Evolutionary conservation across 2,797 vertebrate genomes (phyloP), one percentile per base, ranked within the genome.

Genomic region (Hydrolagus colliei): DNA sequence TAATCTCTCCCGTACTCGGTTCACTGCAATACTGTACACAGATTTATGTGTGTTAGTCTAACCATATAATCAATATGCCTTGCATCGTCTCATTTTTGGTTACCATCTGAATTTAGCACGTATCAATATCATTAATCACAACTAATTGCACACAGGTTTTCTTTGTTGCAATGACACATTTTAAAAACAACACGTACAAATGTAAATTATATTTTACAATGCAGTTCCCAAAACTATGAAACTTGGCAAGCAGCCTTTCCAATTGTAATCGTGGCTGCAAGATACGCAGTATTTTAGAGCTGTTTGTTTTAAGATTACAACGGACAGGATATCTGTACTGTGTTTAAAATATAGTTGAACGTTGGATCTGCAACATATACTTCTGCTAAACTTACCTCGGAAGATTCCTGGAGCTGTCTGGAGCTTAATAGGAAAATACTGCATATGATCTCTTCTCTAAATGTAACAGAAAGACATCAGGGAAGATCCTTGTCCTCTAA

Each of bases 391-490:
- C 96, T 95, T 93, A 95, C 95, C 95, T 92, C 85, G 27, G 88
- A 73, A 41, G 75, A 89, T 90, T 88, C 91, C 89, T 12, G 91
- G 86, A 65, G 90, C 82, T 88, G 90, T 71, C 90, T 87, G 88
- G 88, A 88, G 91, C 89, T 91, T 91, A 86, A 88, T 87, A 88
- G 88, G 88, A 88, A 87, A 92, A 92, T 91, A 91, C 87, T 72
- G 89, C 68, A 77, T 89, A 87, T 87, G 93, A 92, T 91, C 93
- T 89, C 90, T 87, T 88, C 93, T 94, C 93, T 95, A 94, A 93
- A 95, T 95, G 95, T 93, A 96, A 94, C 95, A 94, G 95, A 92
- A 96, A 91, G 94, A 91, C 92, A 92, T 91, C 92, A 92, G 92
- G 93, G 88, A 90, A 90, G 88, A 91, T 89, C 89, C 91, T 93